Evolutionary conservation across 2,113 vertebrate genomes (phyloP), one percentile per base, ranked within the genome.

Genomic region (Rhinichthys klamathensis): DNA sequence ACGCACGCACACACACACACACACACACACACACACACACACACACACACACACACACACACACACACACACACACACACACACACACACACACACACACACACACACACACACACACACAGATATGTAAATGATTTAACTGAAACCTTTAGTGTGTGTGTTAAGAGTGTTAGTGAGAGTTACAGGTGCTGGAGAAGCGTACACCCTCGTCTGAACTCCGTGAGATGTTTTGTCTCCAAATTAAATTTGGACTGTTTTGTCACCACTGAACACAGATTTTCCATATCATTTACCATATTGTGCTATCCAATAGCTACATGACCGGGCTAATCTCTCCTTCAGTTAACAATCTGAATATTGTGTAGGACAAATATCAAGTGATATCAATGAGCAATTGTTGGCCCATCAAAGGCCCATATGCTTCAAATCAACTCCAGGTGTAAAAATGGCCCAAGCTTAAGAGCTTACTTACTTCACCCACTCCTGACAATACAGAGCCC

Each of bases 351-450:
- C 65, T 84, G 89, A 78, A 85, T 86, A 80, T 86, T 85, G 76
- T 85, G 25, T 80, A 82, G 82, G 82, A 85, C 79, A 88, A 84
- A 85, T 76, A 80, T 88, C 80, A 86, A 86, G 61, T 81, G 76
- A 76, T 89, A 84, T 87, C 87, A 88, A 77, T 87, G 85, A 85
- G 83, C 75, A 88, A 84, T 83, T 88, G 67, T 58, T 30, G 35
- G 25, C 4, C 76, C 84, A 87, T 85, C 85, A 89, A 76, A 90
- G 74, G 51, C 83, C 80, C 85, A 87, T 87, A 88, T 85, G 87
- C 85, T 85, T 80, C 76, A 80, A 85, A 86, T 88, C 88, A 90
- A 83, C 73, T 86, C 75, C 86, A 89, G 82, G 86, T 89, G 90
- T 89, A 77, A 90, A 88, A 77, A 16, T 74, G 85, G 38, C 75